Conservation (phyloP, 2,888 invertebrate genomes). For the Carcina quercana region DNA sequence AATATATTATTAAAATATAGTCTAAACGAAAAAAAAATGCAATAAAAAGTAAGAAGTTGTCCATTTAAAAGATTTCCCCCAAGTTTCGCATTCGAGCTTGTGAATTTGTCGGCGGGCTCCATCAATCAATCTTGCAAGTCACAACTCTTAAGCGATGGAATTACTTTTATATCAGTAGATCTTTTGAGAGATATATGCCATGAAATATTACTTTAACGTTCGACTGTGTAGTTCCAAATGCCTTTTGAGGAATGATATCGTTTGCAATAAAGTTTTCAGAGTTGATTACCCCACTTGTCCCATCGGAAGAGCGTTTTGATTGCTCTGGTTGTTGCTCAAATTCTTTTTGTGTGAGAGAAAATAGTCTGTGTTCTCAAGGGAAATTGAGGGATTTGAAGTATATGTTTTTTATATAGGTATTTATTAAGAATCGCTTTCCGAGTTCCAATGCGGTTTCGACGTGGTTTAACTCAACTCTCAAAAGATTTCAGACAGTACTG, state of each 20-base stretch:
- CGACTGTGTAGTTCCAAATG: conserved; percentile 22
- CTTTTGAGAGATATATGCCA: conserved; percentile 40
- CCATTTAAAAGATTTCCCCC: conserved; percentile 20
- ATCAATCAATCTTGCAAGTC: conserved; percentile 61
- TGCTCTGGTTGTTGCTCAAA: no score
- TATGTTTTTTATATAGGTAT: no score
- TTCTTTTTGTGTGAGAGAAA: no score
- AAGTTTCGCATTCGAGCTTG: conserved; percentile 33
- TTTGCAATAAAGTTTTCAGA: conserved; percentile 1
- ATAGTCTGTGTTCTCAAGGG: no score
- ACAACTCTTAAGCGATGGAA: conserved; percentile 52
- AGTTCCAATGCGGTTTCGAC: no score
- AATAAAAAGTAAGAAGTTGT: conserved; percentile 24
- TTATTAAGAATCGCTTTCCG: no score
- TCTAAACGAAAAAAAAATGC: conserved; percentile 9
- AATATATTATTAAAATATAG: no score
- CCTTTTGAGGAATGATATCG: not conserved
- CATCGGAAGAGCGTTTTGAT: no score
- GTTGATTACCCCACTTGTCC: no score
- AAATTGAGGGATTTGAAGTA: no score
- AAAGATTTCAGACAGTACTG: no score
- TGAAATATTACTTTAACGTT: conserved; percentile 49
- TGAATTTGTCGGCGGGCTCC: conserved; percentile 54
- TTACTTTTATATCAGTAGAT: conserved; percentile 63
- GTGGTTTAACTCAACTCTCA: no score